A percentile compares a stretch with the other conserved stretches of the same genome.
These are phyloP conservation scores for Chascanopsetta lugubris DNA, from an alignment of 2,113 vertebrate species.

Conservation along the genomic window DNA sequence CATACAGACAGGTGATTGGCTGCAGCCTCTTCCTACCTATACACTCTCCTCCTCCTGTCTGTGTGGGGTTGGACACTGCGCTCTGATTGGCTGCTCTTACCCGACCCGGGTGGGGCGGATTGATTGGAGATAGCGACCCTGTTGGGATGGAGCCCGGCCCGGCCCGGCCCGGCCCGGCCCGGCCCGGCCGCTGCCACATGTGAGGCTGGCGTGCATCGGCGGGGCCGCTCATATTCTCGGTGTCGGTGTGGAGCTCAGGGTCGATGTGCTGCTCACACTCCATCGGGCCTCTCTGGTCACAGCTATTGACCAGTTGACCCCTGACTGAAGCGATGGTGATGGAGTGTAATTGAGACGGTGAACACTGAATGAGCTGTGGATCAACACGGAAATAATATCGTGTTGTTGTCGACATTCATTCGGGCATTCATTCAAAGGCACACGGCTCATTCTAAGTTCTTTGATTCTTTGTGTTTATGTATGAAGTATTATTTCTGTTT, in stretches of 20 bases:
- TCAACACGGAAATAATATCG: neutral
- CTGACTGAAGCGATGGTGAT: constrained; percentile 16
- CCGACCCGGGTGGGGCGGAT: no score
- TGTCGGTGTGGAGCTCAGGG: constrained; percentile 43
- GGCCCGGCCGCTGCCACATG: no score
- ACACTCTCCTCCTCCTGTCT: neutral
- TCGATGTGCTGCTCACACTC: constrained; percentile 37
- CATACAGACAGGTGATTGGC: constrained; percentile 32
- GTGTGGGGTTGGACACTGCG: constrained; percentile 40
- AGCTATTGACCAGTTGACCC: constrained; percentile 52
- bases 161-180: no score
- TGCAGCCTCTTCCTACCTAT: constrained; percentile 5
- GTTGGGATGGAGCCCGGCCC: no score
- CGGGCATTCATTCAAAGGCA: no score
- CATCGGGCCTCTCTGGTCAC: constrained; percentile 43
- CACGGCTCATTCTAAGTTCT: no score
- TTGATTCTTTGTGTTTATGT: no score
- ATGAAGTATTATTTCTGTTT: no score
- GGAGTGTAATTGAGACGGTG: neutral
- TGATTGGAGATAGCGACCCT: no score
- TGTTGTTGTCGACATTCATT: neutral
- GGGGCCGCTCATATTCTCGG: constrained; percentile 42
- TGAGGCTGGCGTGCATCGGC: neutral
- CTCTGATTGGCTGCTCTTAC: no score
- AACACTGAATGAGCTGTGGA: neutral